phyloP scores from a whole-genome alignment of 2,888 invertebrate genomes.

The Desoria tigrina region DNA sequence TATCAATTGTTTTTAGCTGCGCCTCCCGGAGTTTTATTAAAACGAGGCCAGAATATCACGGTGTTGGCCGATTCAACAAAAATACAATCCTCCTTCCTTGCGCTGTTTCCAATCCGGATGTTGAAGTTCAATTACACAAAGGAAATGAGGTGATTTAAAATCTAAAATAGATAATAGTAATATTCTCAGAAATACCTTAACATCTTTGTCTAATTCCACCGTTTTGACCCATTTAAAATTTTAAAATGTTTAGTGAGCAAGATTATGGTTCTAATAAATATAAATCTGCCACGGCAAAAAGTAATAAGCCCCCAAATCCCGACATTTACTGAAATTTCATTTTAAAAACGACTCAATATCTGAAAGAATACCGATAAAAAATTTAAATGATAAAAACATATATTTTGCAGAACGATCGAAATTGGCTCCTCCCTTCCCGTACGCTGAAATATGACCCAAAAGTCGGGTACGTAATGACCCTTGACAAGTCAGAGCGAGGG shows the following conservation, averaged over 20 bases:
- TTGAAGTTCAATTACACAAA: slow-evolving; percentile 27
- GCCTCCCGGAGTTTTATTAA: slow-evolving; percentile 39
- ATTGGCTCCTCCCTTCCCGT: slow-evolving; percentile 3
- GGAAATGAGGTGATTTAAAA: neutral
- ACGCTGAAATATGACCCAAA: neutral
- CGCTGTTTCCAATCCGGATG: slow-evolving; percentile 37
- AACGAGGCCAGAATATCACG: slow-evolving; percentile 27
- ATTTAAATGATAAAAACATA: neutral
- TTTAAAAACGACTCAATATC: too few species aligned
- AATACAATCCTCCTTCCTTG: slow-evolving; percentile 36
- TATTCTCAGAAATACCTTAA: neutral
- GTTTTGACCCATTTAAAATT: too few species aligned
- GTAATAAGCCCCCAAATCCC: too few species aligned
- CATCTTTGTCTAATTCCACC: too few species aligned
- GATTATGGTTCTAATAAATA: too few species aligned
- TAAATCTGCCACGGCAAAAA: too few species aligned
- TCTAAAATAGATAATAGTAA: neutral
- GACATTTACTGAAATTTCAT: too few species aligned
- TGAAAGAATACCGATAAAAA: neutral
- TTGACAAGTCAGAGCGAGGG: neutral
- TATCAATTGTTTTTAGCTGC: slow-evolving; percentile 31
- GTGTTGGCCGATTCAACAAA: slow-evolving; percentile 16
- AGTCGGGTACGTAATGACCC: neutral
- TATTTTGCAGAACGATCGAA: neutral
- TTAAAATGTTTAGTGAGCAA: too few species aligned